Evolutionary conservation across 2,113 vertebrate genomes (phyloP), one percentile per base, ranked within the genome.

Genomic region (Illadopsis cleaveri): DNA sequence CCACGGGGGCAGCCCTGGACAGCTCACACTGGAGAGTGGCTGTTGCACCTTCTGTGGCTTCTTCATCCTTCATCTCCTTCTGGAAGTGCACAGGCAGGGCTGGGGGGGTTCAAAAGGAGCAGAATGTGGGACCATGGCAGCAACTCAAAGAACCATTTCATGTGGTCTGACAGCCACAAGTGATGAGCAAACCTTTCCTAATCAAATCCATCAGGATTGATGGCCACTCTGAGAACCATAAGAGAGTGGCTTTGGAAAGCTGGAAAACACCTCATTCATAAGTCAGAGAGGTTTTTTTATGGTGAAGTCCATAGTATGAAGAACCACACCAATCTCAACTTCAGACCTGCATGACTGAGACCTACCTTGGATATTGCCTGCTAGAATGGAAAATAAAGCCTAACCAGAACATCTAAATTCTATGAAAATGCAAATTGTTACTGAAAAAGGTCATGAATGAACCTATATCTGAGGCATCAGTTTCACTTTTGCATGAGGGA

Each of bases 11-110:
- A 42, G 45, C 38, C 79, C 98, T 98, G 35, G 98, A 99, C 15
- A 99, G 97, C 89, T 99, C 98, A 47, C 99, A 99, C 7, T 40
- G 86, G 30, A 99, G 95, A 0, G 62, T 97, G 76, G 97, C 95
- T 7, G 69, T 97, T 31, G 58, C 88, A 6, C 96, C 96, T 95
- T 96, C 96, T 1, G 86, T 81, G 80, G 83, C 91, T 85, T 96
- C 97, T 65, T 97, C 96, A 9, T 97, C 97, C 93, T 88, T 98
- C 94, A 99, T 44, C 62, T 96, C 97, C 38, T 97, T 82, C 93
- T 93, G 98, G 91, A 99, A 99, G 68, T 4, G 77, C 42, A 90
- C 86, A 4, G 96, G 96, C 85, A 96, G 81, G 79, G 95, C 96
- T 97, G 90, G 69, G 79, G 94, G 94, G 56, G 81, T 37, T 95